Evolutionary conservation across 2,113 vertebrate genomes (phyloP).

Genomic region (Dascyllus trimaculatus): DNA sequence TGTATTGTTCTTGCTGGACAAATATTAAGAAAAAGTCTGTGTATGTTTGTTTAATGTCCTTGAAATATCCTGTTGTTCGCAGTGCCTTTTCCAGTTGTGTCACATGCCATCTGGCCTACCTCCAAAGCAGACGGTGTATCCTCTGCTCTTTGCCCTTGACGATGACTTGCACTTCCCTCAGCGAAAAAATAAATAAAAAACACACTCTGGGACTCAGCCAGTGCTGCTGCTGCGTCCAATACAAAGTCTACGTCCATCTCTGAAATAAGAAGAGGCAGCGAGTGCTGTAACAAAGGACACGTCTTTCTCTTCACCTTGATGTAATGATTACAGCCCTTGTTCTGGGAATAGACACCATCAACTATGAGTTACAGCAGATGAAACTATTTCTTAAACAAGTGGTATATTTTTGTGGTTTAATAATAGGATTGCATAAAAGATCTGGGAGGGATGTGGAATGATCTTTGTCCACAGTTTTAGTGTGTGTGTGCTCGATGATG

Average conservation of each 20-base stretch:
- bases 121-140: constrained; percentile 48
- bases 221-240: constrained; percentile 44
- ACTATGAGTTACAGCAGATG: not conserved
- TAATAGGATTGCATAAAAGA: not conserved
- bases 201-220: constrained; percentile 46
- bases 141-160: constrained; percentile 60
- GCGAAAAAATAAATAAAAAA: constrained; percentile 34
- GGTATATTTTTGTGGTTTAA: not conserved
- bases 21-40: not conserved
- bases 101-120: constrained; percentile 53
- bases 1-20: not conserved
- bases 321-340: not conserved
- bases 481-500: not conserved
- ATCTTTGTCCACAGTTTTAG: not conserved
- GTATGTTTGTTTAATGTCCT: constrained; percentile 6
- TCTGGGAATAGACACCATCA: not conserved
- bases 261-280: constrained; percentile 16
- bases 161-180: constrained; percentile 64
- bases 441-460: not conserved
- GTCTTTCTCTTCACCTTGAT: constrained; percentile 47
- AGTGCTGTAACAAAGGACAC: constrained; percentile 14
- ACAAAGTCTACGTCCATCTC: constrained; percentile 17
- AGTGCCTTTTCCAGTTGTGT: constrained; percentile 27
- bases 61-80: constrained; percentile 27
- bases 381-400: not conserved